A percentile compares a stretch with the other conserved stretches of the same genome.
Conservation (phyloP, 2,888 invertebrate genomes). For the Vanessa cardui region DNA sequence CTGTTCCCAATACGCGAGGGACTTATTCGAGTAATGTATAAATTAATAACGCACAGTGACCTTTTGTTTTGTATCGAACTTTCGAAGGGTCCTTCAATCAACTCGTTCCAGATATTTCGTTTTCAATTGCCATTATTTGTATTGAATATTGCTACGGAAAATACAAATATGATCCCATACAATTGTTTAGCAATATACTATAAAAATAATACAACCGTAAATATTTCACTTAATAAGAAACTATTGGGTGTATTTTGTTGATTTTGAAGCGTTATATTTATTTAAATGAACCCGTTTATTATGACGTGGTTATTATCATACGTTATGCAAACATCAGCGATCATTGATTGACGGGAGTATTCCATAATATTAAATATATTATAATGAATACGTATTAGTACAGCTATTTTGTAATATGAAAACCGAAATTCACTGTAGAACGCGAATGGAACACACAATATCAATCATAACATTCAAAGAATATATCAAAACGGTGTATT, state of each 20-base stretch:
- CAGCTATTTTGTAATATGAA: too few species aligned
- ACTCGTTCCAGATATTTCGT: conserved; percentile 28
- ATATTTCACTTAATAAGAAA: not conserved
- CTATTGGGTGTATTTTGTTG: not conserved
- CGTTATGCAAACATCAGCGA: not conserved
- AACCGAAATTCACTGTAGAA: too few species aligned
- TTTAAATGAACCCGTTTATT: conserved; percentile 5
- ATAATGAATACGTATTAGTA: not conserved
- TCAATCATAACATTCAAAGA: too few species aligned
- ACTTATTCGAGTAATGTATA: conserved; percentile 2
- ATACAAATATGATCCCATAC: conserved; percentile 14
- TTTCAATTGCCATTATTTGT: conserved; percentile 28
- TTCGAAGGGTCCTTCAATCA: conserved; percentile 28
- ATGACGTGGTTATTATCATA: not conserved
- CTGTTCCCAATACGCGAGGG: not conserved
- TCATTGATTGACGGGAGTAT: not conserved
- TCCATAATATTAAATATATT: not conserved
- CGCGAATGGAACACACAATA: too few species aligned
- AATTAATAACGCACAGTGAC: conserved; percentile 26
- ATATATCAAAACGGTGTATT: too few species aligned
- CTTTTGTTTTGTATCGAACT: conserved; percentile 26
- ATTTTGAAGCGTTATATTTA: not conserved
- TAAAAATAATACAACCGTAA: conserved; percentile 8
- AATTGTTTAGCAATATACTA: conserved; percentile 11
- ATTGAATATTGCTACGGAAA: conserved; percentile 22